Conservation (phyloP, 2,113 vertebrate genomes). For the Thermophis baileyi region DNA sequence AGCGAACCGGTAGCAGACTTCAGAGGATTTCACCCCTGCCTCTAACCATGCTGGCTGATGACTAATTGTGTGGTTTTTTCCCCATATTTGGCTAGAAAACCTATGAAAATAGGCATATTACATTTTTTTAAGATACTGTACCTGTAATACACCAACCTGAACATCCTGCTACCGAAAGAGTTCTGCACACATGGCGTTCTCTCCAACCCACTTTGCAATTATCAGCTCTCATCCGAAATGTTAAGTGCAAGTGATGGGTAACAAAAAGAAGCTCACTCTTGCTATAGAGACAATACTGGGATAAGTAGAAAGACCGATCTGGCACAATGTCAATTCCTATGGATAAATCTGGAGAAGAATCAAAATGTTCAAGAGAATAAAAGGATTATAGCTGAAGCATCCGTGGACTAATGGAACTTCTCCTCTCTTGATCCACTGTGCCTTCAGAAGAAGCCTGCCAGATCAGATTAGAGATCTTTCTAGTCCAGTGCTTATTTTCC, state of each 20-base stretch:
- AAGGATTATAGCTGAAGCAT: background rate
- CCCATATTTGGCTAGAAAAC: background rate
- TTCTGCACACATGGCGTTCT: background rate
- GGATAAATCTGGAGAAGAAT: background rate
- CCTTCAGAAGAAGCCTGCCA: background rate
- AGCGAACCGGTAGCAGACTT: no score
- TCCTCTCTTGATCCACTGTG: background rate
- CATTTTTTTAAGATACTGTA: background rate
- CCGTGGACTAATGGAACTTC: background rate
- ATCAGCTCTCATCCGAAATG: background rate
- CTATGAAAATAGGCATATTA: background rate
- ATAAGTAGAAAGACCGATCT: background rate
- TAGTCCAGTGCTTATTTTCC: background rate
- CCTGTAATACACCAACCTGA: background rate
- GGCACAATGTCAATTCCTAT: background rate
- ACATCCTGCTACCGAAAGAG: background rate
- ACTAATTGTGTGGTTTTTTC: background rate
- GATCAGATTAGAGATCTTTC: background rate
- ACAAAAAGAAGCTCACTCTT: background rate
- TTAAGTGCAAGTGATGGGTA: background rate
- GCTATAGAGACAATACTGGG: background rate
- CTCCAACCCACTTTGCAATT: background rate
- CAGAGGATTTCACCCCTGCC: no score
- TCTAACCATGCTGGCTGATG: background rate
- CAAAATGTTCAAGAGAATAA: background rate